These are phyloP conservation scores for Hemichromis elongatus DNA, from an alignment of 2,113 vertebrate genomes.

Conservation along the genomic window DNA sequence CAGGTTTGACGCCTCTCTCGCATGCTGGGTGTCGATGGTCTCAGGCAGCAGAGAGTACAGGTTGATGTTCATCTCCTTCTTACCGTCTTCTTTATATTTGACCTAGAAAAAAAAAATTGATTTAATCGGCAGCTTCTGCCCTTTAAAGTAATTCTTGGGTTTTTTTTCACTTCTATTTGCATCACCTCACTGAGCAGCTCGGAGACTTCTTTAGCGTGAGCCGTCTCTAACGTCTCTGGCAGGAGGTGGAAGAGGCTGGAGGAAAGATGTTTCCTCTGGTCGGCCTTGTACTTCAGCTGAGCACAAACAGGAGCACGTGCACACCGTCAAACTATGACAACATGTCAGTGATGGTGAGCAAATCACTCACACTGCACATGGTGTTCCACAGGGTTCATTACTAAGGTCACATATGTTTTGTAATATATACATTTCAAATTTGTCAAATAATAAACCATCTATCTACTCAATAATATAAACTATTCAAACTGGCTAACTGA, in stretches of 20 bases:
- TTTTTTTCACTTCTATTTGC: fast-evolving
- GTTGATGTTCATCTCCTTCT: constrained; percentile 72
- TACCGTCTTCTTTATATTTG: constrained; percentile 61
- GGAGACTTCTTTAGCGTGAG: constrained; percentile 76
- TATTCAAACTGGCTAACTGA: neutral
- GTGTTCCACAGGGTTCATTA: neutral
- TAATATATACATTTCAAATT: neutral
- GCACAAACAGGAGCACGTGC: neutral
- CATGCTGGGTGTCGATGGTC: constrained; percentile 84
- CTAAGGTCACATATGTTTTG: neutral
- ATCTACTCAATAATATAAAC: fast-evolving
- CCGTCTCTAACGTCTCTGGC: constrained; percentile 84
- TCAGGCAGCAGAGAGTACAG: constrained; percentile 84
- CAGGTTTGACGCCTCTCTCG: constrained; percentile 61
- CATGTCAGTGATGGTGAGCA: neutral
- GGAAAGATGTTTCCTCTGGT: constrained; percentile 71
- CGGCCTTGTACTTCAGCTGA: constrained; percentile 83
- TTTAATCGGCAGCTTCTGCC: neutral
- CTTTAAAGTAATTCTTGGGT: fast-evolving
- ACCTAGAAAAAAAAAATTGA: neutral
- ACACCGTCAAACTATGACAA: neutral
- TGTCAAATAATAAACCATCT: neutral
- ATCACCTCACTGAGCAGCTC: constrained; percentile 56
- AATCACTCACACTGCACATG: fast-evolving
- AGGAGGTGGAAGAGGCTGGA: constrained; percentile 82